Conservation (phyloP, 2,797 vertebrate species). For the Manis pentadactyla region DNA sequence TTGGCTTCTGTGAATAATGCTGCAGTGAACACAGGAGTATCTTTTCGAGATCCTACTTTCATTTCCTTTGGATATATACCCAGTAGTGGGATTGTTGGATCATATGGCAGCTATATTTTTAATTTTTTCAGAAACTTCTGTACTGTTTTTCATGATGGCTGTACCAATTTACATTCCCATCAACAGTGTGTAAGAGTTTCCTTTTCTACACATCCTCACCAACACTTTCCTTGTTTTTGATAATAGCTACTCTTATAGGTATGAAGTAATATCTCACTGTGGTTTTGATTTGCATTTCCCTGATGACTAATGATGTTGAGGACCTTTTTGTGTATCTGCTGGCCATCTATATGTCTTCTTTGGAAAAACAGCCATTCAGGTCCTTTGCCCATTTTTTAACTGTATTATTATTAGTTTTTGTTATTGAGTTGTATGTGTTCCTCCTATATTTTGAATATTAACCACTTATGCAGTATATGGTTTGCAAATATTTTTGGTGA, state of each 20-base stretch:
- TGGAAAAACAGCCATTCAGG: background rate
- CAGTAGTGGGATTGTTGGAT: background rate
- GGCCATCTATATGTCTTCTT: background rate
- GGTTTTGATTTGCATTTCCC: constrained; percentile 14
- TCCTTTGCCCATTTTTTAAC: background rate
- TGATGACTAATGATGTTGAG: background rate
- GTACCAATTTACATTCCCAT: background rate
- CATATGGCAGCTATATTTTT: background rate
- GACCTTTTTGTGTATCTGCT: background rate
- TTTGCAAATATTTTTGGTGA: constrained; percentile 44
- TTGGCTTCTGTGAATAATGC: background rate
- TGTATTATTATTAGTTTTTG: background rate
- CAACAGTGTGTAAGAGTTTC: background rate
- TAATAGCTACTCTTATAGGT: background rate
- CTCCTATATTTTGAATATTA: background rate
- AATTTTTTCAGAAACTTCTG: background rate
- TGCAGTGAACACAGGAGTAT: background rate
- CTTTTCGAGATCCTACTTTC: background rate
- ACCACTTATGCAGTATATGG: background rate
- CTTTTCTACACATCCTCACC: background rate
- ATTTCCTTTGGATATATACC: background rate
- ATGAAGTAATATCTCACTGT: background rate
- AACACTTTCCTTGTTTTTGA: background rate
- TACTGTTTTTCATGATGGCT: background rate
- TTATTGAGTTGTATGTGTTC: background rate